phyloP scores from a whole-genome alignment of 2,797 vertebrate species.

The Sternotherus odoratus region DNA sequence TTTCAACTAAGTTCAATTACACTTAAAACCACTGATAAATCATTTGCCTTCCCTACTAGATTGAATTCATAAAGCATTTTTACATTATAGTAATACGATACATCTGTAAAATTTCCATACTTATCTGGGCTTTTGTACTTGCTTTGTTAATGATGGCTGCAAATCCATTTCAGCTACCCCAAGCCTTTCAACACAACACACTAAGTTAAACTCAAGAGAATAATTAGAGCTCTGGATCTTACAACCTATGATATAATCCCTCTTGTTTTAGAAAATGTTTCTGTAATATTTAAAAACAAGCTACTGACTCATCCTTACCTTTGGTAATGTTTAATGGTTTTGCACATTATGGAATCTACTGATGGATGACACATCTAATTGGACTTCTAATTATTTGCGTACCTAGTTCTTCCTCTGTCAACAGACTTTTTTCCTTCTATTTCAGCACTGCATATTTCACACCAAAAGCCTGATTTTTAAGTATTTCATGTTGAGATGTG shows the following conservation, averaged over 20 bases:
- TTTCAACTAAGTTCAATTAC: constrained; percentile 10
- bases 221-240: background rate
- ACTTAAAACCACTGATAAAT: background rate
- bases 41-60: background rate
- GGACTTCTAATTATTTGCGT: background rate
- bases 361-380: background rate
- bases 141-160: background rate
- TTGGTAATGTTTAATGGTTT: background rate
- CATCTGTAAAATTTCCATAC: background rate
- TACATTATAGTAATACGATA: background rate
- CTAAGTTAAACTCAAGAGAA: background rate
- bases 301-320: background rate
- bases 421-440: background rate
- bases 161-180: constrained; percentile 24
- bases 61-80: background rate
- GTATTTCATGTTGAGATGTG: background rate
- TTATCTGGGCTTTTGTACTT: background rate
- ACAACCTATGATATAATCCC: background rate
- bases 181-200: background rate
- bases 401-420: background rate
- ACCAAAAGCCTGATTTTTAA: background rate
- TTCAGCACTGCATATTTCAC: background rate
- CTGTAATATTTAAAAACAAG: background rate
- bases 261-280: background rate
- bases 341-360: background rate